Base-by-base conservation (phyloP, 2,888 invertebrate genomes). In the Gymnocheta viridis region DNA sequence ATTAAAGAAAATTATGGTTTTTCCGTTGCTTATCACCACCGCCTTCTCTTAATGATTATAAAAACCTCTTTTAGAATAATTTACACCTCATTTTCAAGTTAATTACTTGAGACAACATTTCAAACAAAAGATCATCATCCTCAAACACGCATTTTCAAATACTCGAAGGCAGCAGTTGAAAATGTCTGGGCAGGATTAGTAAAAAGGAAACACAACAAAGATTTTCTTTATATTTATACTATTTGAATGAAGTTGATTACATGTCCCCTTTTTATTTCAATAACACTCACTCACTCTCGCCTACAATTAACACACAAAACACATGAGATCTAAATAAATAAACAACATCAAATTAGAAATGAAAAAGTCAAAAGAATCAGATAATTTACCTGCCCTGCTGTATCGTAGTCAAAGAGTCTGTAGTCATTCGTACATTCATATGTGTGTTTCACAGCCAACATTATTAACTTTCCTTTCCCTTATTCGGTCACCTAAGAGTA, bases 221-320 rank as follows among this genome's bases (percentile, higher is more conserved):
- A n/a, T 35, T 49, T 41, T 41, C 24, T 32, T 22, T 49, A 4
- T 10, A 19, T 49, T 3, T 22, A 10, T 69, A 6, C 38, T 49
- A 32, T 41, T 74, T 27, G 1, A 54, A 29, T 66, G 56, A 56
- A n/a, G 32, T 81, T 69, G 54, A 74, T 81, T 69, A 64, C 62
- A 62, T 82, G 82, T 82, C 82, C 72, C 82, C 72, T 56, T 72
- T 60, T 82, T n/a, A n/a, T n/a, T 60, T 67, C 47, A 49, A 67
- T 66, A 70, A 72, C 64, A 77, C 56, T 79, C 47, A 49, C 58
- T 66, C 64, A 72, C 64, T 72, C 56, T 79, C 78, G 62, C 78
- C 70, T 80, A 79, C 79, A 83, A 83, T 74, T 79, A 70, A 83
- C 74, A 47, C 79, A 74, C n/a, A n/a, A n/a, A n/a, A n/a, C n/a